Base-by-base conservation (phyloP, 2,113 vertebrate species). In the Seriola quinqueradiata region DNA sequence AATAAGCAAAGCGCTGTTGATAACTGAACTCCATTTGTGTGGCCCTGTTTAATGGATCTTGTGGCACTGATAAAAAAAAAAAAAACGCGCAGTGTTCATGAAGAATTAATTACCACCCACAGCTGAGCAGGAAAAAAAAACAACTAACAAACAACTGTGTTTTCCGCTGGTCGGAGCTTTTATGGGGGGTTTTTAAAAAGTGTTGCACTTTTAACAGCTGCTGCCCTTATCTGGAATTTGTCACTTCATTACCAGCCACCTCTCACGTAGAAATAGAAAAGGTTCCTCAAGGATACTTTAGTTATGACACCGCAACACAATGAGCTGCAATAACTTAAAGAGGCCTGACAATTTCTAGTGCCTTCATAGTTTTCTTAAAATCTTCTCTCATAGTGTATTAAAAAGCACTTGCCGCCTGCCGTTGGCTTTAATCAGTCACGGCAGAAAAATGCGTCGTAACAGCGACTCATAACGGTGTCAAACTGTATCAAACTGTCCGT, bases 71-170 rank as follows among this genome's bases (percentile, higher is more conserved):
- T 83, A 82, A 82, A 82, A 28, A 28, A 28, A 25, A 28, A 28
- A 28, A 28, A 28, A 89, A 83, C 60, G 83, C 73, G 83, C 68
- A 75, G 73, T 77, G 48, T 75, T 87, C 68, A 63, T 68, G 59
- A 86, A 78, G 75, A 90, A 87, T 89, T 82, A 87, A 90, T 89
- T 87, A 87, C 57, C 70, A 77, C 72, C 40, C 68, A 83, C 72
- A 75, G 61, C 82, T 77, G 52, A 85, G 46, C 64, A 59, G 73
- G 34, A 0, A 8, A 59, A 11, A 65, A 52, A 48, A 14, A 63
- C 59, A 42, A 17, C 38, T 44, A 55, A 40, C 57, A 66, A 68
- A 81, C 63, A 74, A 68, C 40, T 32, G 48, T 54, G 38, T 58
- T 36, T 77, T 80, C 79, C 50, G 54, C 65, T 75, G 50, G 48